A percentile compares a stretch with the other conserved stretches of the same genome.
Evolutionary conservation across 2,888 invertebrate genomes (phyloP).

Genomic region (Shargacucullia verbasci): DNA sequence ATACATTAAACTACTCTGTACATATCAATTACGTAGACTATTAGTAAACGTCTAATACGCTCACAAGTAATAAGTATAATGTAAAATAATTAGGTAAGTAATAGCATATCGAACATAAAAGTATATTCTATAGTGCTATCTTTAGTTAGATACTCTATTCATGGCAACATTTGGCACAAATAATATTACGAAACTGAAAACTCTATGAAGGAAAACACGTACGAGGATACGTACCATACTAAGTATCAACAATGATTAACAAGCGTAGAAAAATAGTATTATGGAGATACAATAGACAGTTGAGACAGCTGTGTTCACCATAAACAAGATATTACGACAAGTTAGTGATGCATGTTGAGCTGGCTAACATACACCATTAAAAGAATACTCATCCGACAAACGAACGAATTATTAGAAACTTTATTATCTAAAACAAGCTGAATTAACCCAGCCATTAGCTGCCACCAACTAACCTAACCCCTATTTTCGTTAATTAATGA

Average conservation of each 20-base stretch:
- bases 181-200: conserved; percentile 28
- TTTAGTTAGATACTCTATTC: conserved; percentile 23
- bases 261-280: conserved; percentile 74
- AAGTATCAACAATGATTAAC: conserved; percentile 64
- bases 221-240: conserved; percentile 50
- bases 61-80: conserved; percentile 50
- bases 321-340: conserved; percentile 61
- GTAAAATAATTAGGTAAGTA: conserved; percentile 45
- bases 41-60: conserved; percentile 59
- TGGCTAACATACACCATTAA: conserved; percentile 68
- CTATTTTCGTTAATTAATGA: conserved; percentile 8
- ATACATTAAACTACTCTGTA: conserved; percentile 70
- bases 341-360: conserved; percentile 66
- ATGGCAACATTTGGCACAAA: conserved; percentile 55
- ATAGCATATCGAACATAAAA: conserved; percentile 32
- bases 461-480: conserved; percentile 12
- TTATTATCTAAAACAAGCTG: background rate
- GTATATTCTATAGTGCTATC: conserved; percentile 33
- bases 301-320: conserved; percentile 51
- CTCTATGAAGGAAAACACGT: conserved; percentile 36
- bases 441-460: conserved; percentile 2
- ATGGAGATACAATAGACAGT: conserved; percentile 53
- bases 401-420: background rate
- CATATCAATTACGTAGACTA: conserved; percentile 66
- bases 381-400: conserved; percentile 2